These are phyloP conservation scores for Poeciliopsis turrubarensis DNA, from an alignment of 2,113 vertebrate genomes.

Conservation along the genomic window DNA sequence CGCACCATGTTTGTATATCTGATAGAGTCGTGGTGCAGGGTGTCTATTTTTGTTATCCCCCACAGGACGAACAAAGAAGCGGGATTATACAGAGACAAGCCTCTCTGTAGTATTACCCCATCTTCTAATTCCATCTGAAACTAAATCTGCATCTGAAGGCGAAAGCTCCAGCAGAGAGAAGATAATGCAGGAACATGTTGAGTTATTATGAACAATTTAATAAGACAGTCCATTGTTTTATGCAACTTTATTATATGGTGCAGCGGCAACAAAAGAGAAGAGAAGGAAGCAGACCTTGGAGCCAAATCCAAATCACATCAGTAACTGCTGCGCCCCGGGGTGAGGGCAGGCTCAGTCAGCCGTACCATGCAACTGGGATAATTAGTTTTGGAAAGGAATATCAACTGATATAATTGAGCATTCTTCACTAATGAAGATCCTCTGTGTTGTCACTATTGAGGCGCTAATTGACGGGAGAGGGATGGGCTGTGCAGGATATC, in stretches of 20 bases:
- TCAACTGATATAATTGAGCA: conserved; percentile 85
- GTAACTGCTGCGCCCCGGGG: conserved; percentile 71
- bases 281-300: conserved; percentile 57
- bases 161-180: neutral
- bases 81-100: conserved; percentile 46
- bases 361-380: conserved; percentile 80
- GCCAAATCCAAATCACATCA: conserved; percentile 81
- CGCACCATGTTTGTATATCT: conserved; percentile 49
- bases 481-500: conserved; percentile 65
- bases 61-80: conserved; percentile 57
- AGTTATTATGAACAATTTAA: conserved; percentile 26
- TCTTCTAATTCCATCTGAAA: conserved; percentile 36
- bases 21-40: conserved; percentile 29
- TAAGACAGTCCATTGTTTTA: conserved; percentile 17
- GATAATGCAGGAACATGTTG: neutral
- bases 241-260: conserved; percentile 33
- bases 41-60: conserved; percentile 68
- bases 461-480: conserved; percentile 79
- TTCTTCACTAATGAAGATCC: conserved; percentile 85
- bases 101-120: conserved; percentile 50
- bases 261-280: conserved; percentile 50
- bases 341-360: conserved; percentile 79
- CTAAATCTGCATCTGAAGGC: conserved; percentile 10
- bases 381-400: conserved; percentile 86
- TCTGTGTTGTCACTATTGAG: conserved; percentile 79